Evolutionary conservation across 2,113 vertebrate species (phyloP).

Genomic region (Poicephalus meyeri): DNA sequence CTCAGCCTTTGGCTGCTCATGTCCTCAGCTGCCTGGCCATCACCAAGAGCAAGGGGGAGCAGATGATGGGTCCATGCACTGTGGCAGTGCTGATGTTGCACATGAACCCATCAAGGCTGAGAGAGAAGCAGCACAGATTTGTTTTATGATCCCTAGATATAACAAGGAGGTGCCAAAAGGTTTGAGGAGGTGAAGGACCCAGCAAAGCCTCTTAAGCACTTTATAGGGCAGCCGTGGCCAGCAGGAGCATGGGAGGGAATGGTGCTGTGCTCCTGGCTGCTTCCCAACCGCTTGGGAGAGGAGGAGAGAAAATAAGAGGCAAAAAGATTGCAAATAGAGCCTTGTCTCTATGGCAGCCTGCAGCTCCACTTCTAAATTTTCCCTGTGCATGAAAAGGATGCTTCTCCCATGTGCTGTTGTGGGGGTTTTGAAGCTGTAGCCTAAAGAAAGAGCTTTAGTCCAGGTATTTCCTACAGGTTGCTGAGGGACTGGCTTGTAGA

Average conservation of each 20-base stretch:
- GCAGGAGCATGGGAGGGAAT: not conserved
- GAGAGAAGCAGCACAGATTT: not conserved
- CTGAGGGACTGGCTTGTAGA: not conserved
- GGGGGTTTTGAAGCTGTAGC: not conserved
- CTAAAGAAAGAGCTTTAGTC: not conserved
- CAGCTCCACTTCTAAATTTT: slow-evolving; percentile 56
- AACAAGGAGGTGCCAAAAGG: not conserved
- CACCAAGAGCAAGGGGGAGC: not conserved
- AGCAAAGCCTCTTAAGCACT: not conserved
- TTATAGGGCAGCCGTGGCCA: not conserved
- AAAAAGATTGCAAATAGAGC: not conserved
- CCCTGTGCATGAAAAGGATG: not conserved
- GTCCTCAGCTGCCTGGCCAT: not conserved
- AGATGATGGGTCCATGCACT: rapidly evolving
- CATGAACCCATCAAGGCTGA: rapidly evolving
- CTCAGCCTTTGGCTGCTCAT: not conserved
- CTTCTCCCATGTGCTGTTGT: not conserved
- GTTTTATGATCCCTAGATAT: rapidly evolving
- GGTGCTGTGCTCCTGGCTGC: not conserved
- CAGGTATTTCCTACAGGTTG: not conserved
- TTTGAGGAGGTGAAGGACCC: not conserved
- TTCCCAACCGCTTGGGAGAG: not conserved
- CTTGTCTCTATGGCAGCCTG: slow-evolving; percentile 65
- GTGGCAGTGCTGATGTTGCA: not conserved
- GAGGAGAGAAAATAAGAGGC: not conserved